A percentile compares a stretch with the other conserved stretches of the same genome.
phyloP scores from a whole-genome alignment of 2,888 invertebrate genomes.

The Trichopoda pennipes region DNA sequence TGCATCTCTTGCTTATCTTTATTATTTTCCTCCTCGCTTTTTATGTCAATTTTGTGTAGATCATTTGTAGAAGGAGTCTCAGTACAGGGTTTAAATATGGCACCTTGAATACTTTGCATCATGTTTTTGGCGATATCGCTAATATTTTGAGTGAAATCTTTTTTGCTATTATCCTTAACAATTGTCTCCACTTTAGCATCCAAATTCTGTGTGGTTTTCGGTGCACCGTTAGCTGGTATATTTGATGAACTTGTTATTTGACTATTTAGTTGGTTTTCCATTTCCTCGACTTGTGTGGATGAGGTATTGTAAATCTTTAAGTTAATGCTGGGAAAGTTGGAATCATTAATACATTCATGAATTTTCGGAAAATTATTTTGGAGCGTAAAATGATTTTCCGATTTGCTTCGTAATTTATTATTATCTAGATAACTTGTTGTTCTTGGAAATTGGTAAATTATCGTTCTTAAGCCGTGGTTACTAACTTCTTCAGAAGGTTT shows the following conservation, averaged over 20 bases:
- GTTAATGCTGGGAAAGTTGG: not conserved
- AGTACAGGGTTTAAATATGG: not conserved
- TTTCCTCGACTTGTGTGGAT: not conserved
- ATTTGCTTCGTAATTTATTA: not conserved
- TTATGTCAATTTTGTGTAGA: not conserved
- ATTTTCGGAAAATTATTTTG: not conserved
- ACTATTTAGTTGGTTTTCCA: not conserved
- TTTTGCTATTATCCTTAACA: not conserved
- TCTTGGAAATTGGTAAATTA: not conserved
- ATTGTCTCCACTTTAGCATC: not conserved
- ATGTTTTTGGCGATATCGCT: slow-evolving; percentile 4
- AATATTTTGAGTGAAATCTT: not conserved
- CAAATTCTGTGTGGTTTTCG: not conserved
- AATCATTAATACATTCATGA: not conserved
- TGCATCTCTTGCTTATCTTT: slow-evolving; percentile 13
- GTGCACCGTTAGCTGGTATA: not conserved
- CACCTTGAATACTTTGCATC: slow-evolving; percentile 22
- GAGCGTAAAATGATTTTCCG: not conserved
- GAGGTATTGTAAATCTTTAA: not conserved
- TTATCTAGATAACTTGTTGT: not conserved
- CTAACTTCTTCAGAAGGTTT: not conserved
- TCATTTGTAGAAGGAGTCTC: not conserved
- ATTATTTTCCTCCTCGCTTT: not conserved
- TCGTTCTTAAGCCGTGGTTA: not conserved
- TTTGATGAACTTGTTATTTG: not conserved